Conservation (phyloP, 2,113 vertebrate species). For the Zootoca vivipara region DNA sequence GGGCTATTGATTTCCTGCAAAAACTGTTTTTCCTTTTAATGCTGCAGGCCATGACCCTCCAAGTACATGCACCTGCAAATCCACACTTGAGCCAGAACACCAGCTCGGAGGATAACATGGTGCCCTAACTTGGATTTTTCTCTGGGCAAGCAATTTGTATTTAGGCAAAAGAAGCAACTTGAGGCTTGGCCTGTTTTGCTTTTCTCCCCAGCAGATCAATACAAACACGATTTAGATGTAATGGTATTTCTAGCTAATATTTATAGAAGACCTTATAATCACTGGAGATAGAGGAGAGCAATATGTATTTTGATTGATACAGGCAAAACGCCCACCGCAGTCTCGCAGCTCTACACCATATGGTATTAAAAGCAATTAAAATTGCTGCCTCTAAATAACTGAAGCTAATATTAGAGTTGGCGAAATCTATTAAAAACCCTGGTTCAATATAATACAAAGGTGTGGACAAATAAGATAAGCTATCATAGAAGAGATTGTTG, state of each 20-base stretch:
- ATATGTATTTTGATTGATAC: constrained; percentile 10
- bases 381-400: constrained; percentile 27
- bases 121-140: constrained; percentile 22
- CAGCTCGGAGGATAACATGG: constrained; percentile 18
- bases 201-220: constrained; percentile 19
- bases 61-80: not conserved
- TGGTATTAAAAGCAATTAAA: constrained; percentile 1
- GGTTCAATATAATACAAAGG: not conserved
- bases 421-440: not conserved
- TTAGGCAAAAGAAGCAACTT: constrained; percentile 43
- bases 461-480: not conserved
- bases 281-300: constrained; percentile 1
- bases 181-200: constrained; percentile 32
- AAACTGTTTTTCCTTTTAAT: not conserved
- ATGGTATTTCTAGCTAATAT: constrained; percentile 22
- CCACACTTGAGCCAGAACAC: not conserved
- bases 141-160: constrained; percentile 13
- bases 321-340: not conserved
- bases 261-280: constrained; percentile 10
- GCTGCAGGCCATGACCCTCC: not conserved
- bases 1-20: not conserved
- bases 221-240: constrained; percentile 13
- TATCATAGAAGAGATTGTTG: not conserved
- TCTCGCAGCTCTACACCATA: not conserved
- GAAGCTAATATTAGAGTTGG: not conserved